These are phyloP conservation scores for Scolopax mira DNA, from an alignment of 2,113 vertebrate species.

Conservation along the genomic window DNA sequence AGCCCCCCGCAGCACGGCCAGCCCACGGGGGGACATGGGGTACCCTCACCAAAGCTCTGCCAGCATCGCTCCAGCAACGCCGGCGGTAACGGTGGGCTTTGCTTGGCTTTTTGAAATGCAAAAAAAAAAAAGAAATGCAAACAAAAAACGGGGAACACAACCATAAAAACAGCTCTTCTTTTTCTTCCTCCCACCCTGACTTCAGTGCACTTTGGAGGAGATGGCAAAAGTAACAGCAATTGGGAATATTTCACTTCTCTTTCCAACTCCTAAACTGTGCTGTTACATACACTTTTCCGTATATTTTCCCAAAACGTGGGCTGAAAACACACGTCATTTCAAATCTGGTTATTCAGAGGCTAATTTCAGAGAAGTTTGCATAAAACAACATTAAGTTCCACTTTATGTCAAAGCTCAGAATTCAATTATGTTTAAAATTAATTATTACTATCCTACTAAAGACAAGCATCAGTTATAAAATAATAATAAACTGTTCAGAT, in stretches of 20 bases:
- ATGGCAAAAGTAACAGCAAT: neutral
- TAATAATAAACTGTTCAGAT: neutral
- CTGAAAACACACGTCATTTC: neutral
- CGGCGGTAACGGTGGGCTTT: rapidly evolving
- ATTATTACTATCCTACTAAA: neutral
- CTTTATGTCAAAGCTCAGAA: neutral
- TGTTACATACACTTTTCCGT: too few relatives aligned
- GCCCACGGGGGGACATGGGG: rapidly evolving
- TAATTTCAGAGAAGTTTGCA: neutral
- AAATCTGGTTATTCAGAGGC: neutral
- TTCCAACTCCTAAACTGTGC: neutral
- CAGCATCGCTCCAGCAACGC: rapidly evolving
- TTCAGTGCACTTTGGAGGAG: neutral
- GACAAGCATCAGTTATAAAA: neutral
- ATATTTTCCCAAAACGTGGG: neutral
- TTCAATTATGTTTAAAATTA: neutral
- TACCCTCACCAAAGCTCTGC: rapidly evolving
- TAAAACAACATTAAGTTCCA: neutral
- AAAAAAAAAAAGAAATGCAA: neutral
- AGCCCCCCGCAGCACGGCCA: rapidly evolving
- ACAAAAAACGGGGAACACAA: rapidly evolving
- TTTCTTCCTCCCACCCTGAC: neutral
- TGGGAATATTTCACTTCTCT: rapidly evolving
- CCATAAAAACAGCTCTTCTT: neutral
- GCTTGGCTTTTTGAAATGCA: neutral